A percentile compares a stretch with the other conserved stretches of the same genome.
Evolutionary conservation across 2,888 invertebrate species (phyloP).

Genomic region (Cryptocephalus moraei): DNA sequence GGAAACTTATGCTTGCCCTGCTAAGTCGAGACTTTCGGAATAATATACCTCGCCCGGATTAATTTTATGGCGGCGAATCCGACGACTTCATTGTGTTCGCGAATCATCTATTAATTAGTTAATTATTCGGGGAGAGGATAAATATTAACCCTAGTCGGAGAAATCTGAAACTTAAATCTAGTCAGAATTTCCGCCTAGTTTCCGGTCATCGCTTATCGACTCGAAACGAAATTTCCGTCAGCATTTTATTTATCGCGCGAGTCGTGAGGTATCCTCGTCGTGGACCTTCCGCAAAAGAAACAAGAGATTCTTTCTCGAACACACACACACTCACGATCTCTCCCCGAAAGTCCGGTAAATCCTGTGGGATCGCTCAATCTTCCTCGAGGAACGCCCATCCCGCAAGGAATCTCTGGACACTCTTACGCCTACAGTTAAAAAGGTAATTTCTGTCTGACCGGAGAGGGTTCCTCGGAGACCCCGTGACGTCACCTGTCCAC

Average conservation of each 20-base stretch:
- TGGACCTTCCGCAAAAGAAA: background rate
- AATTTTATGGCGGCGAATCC: background rate
- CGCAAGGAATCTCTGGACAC: slow-evolving; percentile 31
- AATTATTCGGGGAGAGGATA: too few species aligned
- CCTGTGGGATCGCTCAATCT: slow-evolving; percentile 38
- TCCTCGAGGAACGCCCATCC: slow-evolving; percentile 31
- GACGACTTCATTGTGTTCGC: too few species aligned
- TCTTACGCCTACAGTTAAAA: slow-evolving; percentile 36
- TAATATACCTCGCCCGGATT: background rate
- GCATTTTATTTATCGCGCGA: too few species aligned
- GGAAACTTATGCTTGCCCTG: slow-evolving; percentile 30
- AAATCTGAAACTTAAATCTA: too few species aligned
- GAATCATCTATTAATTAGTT: too few species aligned
- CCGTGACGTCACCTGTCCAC: slow-evolving; percentile 31
- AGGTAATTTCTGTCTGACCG: slow-evolving; percentile 39
- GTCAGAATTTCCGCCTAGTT: too few species aligned
- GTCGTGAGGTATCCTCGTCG: too few species aligned
- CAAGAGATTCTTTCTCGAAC: background rate
- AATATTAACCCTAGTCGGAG: too few species aligned
- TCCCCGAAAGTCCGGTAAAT: slow-evolving; percentile 19
- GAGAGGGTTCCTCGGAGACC: slow-evolving; percentile 25
- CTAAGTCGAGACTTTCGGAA: slow-evolving; percentile 5
- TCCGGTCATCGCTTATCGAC: too few species aligned
- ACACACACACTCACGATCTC: slow-evolving; percentile 17
- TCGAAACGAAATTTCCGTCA: too few species aligned